phyloP scores from a whole-genome alignment of 1,140 invertebrate species.

The Neodiprion fabricii region DNA sequence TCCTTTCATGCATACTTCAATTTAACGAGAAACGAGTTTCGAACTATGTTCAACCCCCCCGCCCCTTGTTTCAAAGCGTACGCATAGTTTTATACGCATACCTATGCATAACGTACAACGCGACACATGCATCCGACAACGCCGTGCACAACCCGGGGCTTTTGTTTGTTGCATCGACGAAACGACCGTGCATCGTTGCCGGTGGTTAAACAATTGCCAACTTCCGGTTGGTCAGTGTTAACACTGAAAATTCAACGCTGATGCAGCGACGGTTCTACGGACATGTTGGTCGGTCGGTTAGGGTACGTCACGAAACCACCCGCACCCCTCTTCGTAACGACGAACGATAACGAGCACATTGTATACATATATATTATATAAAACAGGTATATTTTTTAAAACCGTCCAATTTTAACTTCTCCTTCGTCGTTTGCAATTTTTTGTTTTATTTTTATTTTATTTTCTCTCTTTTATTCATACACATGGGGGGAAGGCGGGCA shows the following conservation, averaged over 20 bases:
- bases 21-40: no score
- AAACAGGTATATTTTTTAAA: not conserved
- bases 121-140: not conserved
- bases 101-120: not conserved
- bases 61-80: no score
- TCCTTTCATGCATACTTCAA: no score
- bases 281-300: not conserved
- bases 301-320: not conserved
- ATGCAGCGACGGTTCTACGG: not conserved
- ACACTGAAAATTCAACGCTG: not conserved
- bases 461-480: conserved; percentile 19
- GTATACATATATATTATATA: not conserved
- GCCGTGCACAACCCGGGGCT: not conserved
- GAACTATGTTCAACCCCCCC: no score
- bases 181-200: no score
- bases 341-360: not conserved
- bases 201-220: conserved; percentile 5
- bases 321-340: not conserved
- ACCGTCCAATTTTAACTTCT: not conserved
- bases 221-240: not conserved
- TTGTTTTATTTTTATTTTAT: conserved; percentile 25
- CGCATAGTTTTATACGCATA: not conserved
- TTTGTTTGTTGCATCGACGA: not conserved
- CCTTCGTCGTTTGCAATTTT: not conserved
- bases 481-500: conserved; percentile 1